Evolutionary conservation across 2,797 vertebrate genomes (phyloP), one percentile per base, ranked within the genome.

Genomic region (Falco columbarius): DNA sequence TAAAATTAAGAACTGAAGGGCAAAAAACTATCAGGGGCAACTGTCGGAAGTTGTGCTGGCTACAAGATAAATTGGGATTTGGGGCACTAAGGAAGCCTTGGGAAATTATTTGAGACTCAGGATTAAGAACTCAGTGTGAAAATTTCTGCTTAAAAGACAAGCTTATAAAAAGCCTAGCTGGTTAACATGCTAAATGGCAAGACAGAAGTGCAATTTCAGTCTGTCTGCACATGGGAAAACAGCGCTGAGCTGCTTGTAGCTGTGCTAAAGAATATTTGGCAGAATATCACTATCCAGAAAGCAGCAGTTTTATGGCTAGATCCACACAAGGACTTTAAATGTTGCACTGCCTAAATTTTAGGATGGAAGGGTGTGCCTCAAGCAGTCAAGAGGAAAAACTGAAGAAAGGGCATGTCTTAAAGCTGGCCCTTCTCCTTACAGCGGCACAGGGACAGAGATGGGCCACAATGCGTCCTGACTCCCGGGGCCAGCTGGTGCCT

Each of bases 61-160:
- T 72, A 79, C 46, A 86, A 81, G 52, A 42, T 17, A 81, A 72
- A 80, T 81, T 90, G 73, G 72, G 66, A 81, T 83, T 91, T 88
- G 70, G 22, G 36, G 18, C 32, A 80, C 20, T 55, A 89, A 80
- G 32, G 9, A 95, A 85, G 54, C 23, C 40, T 61, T 61, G 36
- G 21, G 26, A 95, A 94, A 86, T 63, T 0, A 49, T 51, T 66
- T 86, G 70, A 86, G 22, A 61, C 14, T 91, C n/a, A 26, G 20
- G 40, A 86, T 76, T 89, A 23, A 61, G 67, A 84, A 52, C 8
- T 63, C 80, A 40, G 14, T 11, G 2, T 51, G 51, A 87, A 61
- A 42, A 24, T 19, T 85, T 67, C 46, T 63, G 40, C 63, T 86
- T 84, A 81, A 56, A 81, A 36, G 20, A 56, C 22, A 70, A 88